A percentile compares a stretch with the other conserved stretches of the same genome.
phyloP scores from a whole-genome alignment of 2,113 vertebrate species.

The Spermophilus dauricus region DNA sequence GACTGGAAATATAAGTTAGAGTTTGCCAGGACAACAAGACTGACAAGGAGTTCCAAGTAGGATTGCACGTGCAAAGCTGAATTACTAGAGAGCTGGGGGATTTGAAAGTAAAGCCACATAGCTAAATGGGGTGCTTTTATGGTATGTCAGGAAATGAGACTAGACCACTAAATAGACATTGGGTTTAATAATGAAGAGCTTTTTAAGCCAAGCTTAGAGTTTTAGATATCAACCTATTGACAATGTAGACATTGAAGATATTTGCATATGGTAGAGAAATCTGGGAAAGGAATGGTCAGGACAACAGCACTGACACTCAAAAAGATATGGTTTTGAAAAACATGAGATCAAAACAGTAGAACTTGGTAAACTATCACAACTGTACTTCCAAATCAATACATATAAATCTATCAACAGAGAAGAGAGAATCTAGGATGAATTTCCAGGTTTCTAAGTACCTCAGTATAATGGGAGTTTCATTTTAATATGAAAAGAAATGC shows the following conservation, averaged over 20 bases:
- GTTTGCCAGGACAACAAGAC: not conserved
- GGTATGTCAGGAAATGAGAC: not conserved
- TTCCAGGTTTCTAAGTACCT: conserved; percentile 50
- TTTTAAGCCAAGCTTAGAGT: conserved; percentile 37
- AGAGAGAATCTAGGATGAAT: not conserved
- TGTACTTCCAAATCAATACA: too few relatives aligned
- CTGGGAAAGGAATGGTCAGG: not conserved
- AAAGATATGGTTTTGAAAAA: conserved; percentile 18
- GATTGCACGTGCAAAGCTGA: not conserved
- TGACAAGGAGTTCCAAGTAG: conserved; percentile 26
- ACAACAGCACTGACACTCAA: not conserved
- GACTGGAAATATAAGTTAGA: conserved; percentile 27
- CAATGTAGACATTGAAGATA: not conserved
- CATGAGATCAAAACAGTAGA: not conserved
- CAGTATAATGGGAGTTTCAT: not conserved
- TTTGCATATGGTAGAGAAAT: conserved; percentile 24
- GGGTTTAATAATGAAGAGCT: conserved; percentile 23
- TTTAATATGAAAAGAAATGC: conserved; percentile 40
- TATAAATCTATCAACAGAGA: not conserved
- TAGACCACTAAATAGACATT: not conserved
- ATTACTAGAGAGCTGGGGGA: not conserved
- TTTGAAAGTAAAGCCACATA: conserved; percentile 59
- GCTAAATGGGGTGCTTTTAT: conserved; percentile 18
- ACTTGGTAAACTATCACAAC: not conserved
- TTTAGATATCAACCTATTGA: conserved; percentile 52